These are phyloP conservation scores for Andricus grossulariae DNA, from an alignment of 1,140 invertebrate species.

Conservation along the genomic window DNA sequence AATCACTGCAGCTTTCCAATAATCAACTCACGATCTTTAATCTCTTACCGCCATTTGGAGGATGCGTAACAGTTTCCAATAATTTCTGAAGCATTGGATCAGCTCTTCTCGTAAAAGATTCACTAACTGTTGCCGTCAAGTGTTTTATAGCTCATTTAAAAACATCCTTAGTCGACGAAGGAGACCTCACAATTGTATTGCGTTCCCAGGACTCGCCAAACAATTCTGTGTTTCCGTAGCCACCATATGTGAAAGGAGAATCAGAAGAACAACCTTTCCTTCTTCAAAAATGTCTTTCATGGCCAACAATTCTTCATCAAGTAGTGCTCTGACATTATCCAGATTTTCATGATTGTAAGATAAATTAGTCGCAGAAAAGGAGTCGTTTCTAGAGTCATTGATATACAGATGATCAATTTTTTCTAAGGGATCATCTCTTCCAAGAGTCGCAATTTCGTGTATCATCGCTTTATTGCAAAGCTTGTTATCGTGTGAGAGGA, in stretches of 20 bases:
- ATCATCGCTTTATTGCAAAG: slow-evolving; percentile 71
- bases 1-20: slow-evolving; percentile 55
- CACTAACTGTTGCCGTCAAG: slow-evolving; percentile 68
- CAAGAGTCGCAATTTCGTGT: slow-evolving; percentile 61
- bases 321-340: background rate
- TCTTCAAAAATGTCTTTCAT: slow-evolving; percentile 62
- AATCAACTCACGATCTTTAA: slow-evolving; percentile 53
- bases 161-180: slow-evolving; percentile 61
- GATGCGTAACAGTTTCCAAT: slow-evolving; percentile 47
- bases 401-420: slow-evolving; percentile 60
- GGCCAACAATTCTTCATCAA: slow-evolving; percentile 51
- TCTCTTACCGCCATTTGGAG: slow-evolving; percentile 51
- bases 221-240: slow-evolving; percentile 63
- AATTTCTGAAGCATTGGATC: slow-evolving; percentile 57
- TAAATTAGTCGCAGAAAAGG: slow-evolving; percentile 33
- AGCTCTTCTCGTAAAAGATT: slow-evolving; percentile 57
- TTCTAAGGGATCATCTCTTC: slow-evolving; percentile 61
- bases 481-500: slow-evolving; percentile 72
- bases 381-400: slow-evolving; percentile 12
- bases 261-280: slow-evolving; percentile 51
- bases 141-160: slow-evolving; percentile 70
- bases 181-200: slow-evolving; percentile 65
- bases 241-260: slow-evolving; percentile 54
- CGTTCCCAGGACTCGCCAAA: slow-evolving; percentile 65
- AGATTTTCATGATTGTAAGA: background rate